Evolutionary conservation across 2,797 vertebrate species (phyloP).

Genomic region (Taeniopygia guttata): DNA sequence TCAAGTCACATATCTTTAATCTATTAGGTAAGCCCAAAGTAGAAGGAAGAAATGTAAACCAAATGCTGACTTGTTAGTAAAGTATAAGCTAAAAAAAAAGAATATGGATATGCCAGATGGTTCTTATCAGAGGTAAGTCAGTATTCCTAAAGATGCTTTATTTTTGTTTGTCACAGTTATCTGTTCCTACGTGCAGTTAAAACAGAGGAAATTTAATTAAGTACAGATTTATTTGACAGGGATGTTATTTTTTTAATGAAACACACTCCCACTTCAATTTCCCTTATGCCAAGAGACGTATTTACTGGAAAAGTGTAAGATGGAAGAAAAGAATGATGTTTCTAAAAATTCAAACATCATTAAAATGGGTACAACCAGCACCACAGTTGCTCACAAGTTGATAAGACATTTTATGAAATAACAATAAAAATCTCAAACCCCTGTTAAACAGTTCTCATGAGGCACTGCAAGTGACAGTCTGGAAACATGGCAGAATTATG

Average conservation of each 20-base stretch:
- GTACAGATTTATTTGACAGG: constrained; percentile 23
- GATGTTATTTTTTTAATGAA: constrained; percentile 31
- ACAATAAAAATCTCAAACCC: background rate
- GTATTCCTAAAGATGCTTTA: constrained; percentile 10
- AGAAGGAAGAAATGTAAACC: constrained; percentile 15
- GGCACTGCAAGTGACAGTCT: background rate
- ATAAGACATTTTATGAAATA: background rate
- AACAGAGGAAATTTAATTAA: constrained; percentile 53
- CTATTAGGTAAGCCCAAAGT: background rate
- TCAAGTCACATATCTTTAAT: background rate
- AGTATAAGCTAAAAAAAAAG: background rate
- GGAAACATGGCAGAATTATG: background rate
- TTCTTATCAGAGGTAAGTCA: constrained; percentile 32
- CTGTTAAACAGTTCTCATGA: background rate
- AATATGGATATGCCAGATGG: background rate
- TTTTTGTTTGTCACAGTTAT: constrained; percentile 41
- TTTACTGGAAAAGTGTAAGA: background rate
- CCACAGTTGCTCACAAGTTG: background rate
- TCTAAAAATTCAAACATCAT: background rate
- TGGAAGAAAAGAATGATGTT: background rate
- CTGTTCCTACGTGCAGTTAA: constrained; percentile 30
- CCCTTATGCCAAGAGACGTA: background rate
- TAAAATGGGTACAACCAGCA: background rate
- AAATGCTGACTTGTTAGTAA: constrained; percentile 10
- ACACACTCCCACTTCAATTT: constrained; percentile 22